Evolutionary conservation across 2,113 vertebrate genomes (phyloP).

Genomic region (Chaenogobius annularis): DNA sequence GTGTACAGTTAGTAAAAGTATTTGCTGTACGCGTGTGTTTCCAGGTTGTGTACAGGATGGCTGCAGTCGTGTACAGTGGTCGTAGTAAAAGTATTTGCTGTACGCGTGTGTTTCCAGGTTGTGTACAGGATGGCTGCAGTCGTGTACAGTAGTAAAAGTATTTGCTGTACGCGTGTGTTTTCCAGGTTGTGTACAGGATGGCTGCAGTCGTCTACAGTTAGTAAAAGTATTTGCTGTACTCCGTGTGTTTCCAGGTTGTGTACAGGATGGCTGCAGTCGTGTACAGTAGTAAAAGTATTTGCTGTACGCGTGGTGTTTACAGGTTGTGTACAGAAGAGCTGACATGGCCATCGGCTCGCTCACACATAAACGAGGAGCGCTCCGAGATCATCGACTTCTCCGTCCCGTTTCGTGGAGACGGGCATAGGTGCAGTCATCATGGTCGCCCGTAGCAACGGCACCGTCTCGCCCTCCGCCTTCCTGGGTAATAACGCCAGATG

Average conservation of each 20-base stretch:
- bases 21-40: no score
- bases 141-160: no score
- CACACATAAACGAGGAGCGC: constrained; percentile 97
- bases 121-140: no score
- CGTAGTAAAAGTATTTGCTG: no score
- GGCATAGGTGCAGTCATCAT: constrained; percentile 99
- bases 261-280: background rate
- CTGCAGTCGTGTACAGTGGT: no score
- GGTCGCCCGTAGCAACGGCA: constrained; percentile 98
- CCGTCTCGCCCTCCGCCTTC: constrained; percentile 95
- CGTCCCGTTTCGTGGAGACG: constrained; percentile 95
- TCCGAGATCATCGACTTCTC: constrained; percentile 98
- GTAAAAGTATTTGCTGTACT: no score
- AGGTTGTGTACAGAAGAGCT: constrained; percentile 94
- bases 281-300: background rate
- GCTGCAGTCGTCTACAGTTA: no score
- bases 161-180: no score
- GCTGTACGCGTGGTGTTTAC: background rate
- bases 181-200: no score
- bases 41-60: no score
- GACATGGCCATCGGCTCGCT: constrained; percentile 99
- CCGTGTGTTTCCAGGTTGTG: background rate
- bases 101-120: no score
- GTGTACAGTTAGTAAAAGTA: no score
- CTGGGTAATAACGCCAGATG: constrained; percentile 78